Percentiles rank a stretch among this genome's conserved stretches.
phyloP scores from a whole-genome alignment of 2,888 invertebrate genomes.

The Latrodectus hesperus region DNA sequence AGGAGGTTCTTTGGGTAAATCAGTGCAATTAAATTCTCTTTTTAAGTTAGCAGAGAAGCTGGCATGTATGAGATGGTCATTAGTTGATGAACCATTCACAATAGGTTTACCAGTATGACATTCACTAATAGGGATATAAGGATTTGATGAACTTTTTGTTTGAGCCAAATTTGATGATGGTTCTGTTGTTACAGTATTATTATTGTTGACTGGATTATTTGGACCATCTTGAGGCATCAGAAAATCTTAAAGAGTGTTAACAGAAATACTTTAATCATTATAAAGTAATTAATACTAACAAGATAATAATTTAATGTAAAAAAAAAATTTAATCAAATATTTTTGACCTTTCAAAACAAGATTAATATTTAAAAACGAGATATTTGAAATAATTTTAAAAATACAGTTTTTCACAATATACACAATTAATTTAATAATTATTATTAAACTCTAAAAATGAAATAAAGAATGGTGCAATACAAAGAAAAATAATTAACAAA shows the following conservation, averaged over 20 bases:
- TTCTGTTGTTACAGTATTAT: constrained; percentile 16
- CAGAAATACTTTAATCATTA: too few species aligned
- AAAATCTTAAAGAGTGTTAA: constrained; percentile 37
- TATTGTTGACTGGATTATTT: neutral
- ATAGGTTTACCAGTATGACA: constrained; percentile 84
- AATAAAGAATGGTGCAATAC: too few species aligned
- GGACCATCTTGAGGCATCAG: constrained; percentile 45
- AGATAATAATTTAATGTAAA: too few species aligned
- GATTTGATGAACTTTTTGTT: constrained; percentile 52
- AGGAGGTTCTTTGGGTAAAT: constrained; percentile 66
- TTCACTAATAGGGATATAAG: constrained; percentile 92
- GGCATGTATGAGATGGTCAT: constrained; percentile 13
- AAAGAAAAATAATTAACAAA: too few species aligned
- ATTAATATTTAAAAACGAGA: too few species aligned
- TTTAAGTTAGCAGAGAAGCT: constrained; percentile 12
- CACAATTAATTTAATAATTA: too few species aligned
- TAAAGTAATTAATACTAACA: too few species aligned
- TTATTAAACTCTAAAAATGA: too few species aligned
- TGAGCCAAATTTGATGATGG: constrained; percentile 29
- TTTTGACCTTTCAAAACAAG: too few species aligned
- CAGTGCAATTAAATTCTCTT: constrained; percentile 12
- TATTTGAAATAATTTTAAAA: too few species aligned
- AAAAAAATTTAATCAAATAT: too few species aligned
- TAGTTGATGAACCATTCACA: constrained; percentile 41
- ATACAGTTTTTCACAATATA: too few species aligned